A percentile compares a stretch with the other conserved stretches of the same genome.
phyloP scores from a whole-genome alignment of 37 sponge, comb jelly and placozoan genomes.

The Diacarnus erythraeanus region DNA sequence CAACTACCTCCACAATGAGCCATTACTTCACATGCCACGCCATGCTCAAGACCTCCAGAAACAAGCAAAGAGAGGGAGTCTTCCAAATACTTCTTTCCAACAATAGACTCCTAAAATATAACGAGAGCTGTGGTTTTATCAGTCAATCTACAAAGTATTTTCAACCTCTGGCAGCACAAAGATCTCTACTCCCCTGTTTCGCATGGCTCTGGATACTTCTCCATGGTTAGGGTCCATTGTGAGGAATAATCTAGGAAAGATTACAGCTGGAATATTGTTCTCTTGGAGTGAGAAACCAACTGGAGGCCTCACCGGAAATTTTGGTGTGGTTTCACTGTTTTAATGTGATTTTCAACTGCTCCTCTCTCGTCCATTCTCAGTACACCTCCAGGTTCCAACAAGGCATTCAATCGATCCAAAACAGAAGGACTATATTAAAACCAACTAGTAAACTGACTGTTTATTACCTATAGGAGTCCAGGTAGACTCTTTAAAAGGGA shows the following conservation, averaged over 20 bases:
- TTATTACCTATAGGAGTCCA: background rate
- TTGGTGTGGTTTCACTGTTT: slow-evolving; percentile 78
- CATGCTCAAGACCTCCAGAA: background rate
- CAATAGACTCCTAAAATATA: background rate
- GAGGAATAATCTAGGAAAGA: slow-evolving; percentile 77
- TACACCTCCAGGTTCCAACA: slow-evolving; percentile 87
- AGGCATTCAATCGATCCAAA: slow-evolving; percentile 90
- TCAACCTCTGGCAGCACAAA: slow-evolving; percentile 58
- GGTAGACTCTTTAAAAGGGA: background rate
- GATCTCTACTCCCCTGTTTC: slow-evolving; percentile 94
- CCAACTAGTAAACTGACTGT: background rate
- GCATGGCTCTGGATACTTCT: slow-evolving; percentile 94
- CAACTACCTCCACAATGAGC: background rate
- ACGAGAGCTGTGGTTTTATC: too few relatives aligned
- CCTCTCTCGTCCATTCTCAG: slow-evolving; percentile 91
- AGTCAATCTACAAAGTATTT: too few relatives aligned
- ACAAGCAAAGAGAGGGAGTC: background rate
- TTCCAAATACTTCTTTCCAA: background rate
- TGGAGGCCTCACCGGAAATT: slow-evolving; percentile 73
- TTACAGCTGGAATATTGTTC: background rate
- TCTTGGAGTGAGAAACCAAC: background rate
- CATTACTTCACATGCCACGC: background rate
- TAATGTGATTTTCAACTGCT: slow-evolving; percentile 53
- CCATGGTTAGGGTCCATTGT: slow-evolving; percentile 91
- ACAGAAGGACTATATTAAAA: slow-evolving; percentile 80